Evolutionary conservation across 2,113 vertebrate genomes (phyloP).

Genomic region (Alligator mississippiensis): DNA sequence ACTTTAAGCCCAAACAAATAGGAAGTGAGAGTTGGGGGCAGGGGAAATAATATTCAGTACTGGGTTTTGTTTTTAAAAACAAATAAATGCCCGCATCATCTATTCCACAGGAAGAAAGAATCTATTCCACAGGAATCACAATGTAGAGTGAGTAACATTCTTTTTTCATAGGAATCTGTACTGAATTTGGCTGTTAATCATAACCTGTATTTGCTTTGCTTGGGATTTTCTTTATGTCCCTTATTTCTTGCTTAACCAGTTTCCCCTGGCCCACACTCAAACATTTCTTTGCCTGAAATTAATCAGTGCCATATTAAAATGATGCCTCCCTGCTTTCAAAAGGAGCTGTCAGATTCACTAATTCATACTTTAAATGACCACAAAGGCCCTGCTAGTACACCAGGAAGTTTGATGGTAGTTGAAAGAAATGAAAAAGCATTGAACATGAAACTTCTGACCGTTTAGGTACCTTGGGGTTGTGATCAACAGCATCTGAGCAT

Average conservation of each 20-base stretch:
- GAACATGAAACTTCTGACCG: neutral
- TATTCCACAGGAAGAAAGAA: neutral
- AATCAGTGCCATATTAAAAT: conserved; percentile 49
- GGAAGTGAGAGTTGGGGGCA: neutral
- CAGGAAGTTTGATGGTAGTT: neutral
- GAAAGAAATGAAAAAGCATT: neutral
- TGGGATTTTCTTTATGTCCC: conserved; percentile 13
- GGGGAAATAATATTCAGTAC: neutral
- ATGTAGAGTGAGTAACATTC: neutral
- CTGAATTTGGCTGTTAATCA: conserved; percentile 26
- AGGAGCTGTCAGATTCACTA: neutral
- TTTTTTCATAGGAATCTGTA: conserved; percentile 1
- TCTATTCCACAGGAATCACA: neutral
- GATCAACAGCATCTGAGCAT: neutral
- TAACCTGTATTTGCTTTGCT: neutral
- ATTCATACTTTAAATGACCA: neutral
- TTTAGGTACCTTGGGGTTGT: neutral
- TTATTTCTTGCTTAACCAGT: conserved; percentile 59
- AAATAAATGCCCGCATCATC: neutral
- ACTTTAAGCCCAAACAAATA: neutral
- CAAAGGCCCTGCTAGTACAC: neutral
- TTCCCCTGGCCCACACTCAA: conserved; percentile 47
- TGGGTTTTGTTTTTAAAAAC: conserved; percentile 1
- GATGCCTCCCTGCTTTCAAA: conserved; percentile 21
- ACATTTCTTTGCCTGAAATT: conserved; percentile 64